These are phyloP conservation scores for Dolichallabes microphthalmus DNA, from an alignment of 2,113 vertebrate species.

Conservation along the genomic window DNA sequence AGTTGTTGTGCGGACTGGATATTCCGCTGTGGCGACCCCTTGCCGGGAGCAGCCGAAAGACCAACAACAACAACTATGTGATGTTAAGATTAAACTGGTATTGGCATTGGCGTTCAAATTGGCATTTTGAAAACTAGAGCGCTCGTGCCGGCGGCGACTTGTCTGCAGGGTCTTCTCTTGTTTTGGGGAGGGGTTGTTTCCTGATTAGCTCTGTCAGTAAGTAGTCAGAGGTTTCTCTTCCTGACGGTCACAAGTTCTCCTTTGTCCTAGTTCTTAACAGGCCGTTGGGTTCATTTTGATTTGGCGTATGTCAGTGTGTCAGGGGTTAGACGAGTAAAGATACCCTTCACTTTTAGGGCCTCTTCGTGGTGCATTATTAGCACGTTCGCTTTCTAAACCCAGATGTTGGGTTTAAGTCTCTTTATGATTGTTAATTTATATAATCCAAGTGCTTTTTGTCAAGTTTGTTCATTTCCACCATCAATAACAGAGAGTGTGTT, in stretches of 20 bases:
- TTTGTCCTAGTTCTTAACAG: not conserved
- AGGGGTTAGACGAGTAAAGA: not conserved
- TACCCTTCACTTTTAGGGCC: not conserved
- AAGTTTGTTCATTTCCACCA: not conserved
- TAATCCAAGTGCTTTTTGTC: not conserved
- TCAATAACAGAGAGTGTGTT: not conserved
- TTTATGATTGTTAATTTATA: not conserved
- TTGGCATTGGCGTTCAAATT: not conserved
- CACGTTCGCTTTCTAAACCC: not conserved
- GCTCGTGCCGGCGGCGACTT: not conserved
- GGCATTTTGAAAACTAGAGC: not conserved
- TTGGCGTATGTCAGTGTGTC: not conserved
- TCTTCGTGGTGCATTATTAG: not conserved
- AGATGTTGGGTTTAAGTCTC: not conserved
- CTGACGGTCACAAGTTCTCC: not conserved
- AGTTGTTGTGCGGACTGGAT: too few species aligned
- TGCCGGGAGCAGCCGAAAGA: too few species aligned
- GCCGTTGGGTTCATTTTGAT: not conserved
- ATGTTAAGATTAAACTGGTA: not conserved
- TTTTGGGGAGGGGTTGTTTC: not conserved
- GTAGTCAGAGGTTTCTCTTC: not conserved
- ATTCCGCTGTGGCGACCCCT: too few species aligned
- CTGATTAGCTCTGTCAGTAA: not conserved
- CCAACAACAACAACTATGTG: too few species aligned
- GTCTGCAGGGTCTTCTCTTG: not conserved